Evolutionary conservation across 2,113 vertebrate genomes (phyloP), one percentile per base, ranked within the genome.

Genomic region (Podilymbus podiceps): DNA sequence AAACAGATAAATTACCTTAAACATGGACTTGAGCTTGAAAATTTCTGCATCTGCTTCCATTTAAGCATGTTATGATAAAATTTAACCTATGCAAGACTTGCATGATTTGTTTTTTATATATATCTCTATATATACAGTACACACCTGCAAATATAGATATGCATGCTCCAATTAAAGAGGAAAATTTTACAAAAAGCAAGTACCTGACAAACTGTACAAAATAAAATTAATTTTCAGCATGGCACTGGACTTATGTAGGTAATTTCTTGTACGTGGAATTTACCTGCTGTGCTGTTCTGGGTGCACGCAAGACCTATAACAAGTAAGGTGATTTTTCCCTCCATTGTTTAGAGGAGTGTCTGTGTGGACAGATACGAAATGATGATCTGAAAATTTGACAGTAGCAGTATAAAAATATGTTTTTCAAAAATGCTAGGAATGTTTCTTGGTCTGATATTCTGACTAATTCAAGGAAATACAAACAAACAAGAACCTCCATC

Each of bases 401-500:
- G 55, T 22, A 86, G 56, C n/a, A 59, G 10, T 30, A 72, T 27
- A 63, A 95, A 93, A 90, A 53, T 49, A 93, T 21, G 52, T 25
- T 78, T 66, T 77, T 72, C 8, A 91, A 64, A 90, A 90, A 94
- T 82, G 87, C 77, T 64, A 85, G 50, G 92, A 87, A 95, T 87
- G 87, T 69, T 77, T 95, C 46, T 47, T 85, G 64, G 53, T 88
- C 89, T 92, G 31, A 63, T 87, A 33, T 84, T 62, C 60, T 53
- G 35, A 69, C n/a, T 47, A 50, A 71, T 90, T 93, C 74, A 85
- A 94, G 94, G 87, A 93, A 95, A 93, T 50, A n/a, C 59, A 84
- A 94, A 80, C 68, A 89, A 89, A 85, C 52, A 63, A 77, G 60
- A 84, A 33, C 9, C 2, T 11, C 5, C 15, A 44, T 44, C 60